phyloP scores from a whole-genome alignment of 2,113 vertebrate genomes.

The Zosterops hypoxanthus region DNA sequence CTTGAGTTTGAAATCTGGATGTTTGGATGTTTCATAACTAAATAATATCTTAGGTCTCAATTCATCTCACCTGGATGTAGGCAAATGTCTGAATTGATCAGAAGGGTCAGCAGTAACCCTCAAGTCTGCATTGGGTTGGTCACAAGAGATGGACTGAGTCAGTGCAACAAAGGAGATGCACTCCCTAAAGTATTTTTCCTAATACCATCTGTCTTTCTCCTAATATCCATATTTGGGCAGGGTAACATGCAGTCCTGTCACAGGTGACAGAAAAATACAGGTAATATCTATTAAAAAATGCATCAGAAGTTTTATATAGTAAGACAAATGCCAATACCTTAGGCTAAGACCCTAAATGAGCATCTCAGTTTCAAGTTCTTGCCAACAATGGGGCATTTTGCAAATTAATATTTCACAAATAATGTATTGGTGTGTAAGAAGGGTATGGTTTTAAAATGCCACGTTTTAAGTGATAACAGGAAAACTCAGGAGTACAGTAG shows the following conservation, averaged over 20 bases:
- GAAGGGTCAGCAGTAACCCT: not conserved
- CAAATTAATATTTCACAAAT: not conserved
- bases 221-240: not conserved
- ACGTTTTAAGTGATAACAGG: not conserved
- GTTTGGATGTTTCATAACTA: not conserved
- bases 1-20: not conserved
- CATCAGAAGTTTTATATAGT: not conserved
- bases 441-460: not conserved
- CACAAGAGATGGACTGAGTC: not conserved
- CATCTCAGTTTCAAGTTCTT: not conserved
- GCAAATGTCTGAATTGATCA: not conserved
- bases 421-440: not conserved
- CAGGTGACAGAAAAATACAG: not conserved
- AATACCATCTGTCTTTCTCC: not conserved
- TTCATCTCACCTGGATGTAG: not conserved
- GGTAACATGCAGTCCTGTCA: not conserved
- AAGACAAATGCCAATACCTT: not conserved
- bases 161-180: not conserved
- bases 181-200: not conserved
- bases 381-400: not conserved
- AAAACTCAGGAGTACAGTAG: not conserved
- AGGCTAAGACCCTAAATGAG: not conserved
- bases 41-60: not conserved
- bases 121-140: not conserved
- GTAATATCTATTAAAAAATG: not conserved